Evolutionary conservation across 2,888 invertebrate genomes (phyloP), one percentile per base, ranked within the genome.

Genomic region (Falcaria lacertinaria): DNA sequence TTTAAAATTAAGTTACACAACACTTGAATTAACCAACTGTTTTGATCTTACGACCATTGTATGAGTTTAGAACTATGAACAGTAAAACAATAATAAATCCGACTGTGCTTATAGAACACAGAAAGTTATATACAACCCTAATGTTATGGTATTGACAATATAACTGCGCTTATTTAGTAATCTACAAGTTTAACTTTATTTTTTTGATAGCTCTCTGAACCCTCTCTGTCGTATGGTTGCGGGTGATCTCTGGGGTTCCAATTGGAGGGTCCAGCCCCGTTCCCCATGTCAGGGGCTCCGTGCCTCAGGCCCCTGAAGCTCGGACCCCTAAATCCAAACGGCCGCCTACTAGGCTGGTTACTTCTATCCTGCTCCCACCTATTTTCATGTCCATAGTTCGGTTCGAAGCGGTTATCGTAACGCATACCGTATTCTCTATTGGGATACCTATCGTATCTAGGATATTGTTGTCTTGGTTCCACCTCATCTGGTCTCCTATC

Each of bases 121-220:
- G n/a, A 43, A 52, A 54, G 51, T 43, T 51, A 47, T 44, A n/a
- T 50, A 48, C 52, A 54, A 35, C 45, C n/a, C n/a, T n/a, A n/a
- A n/a, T n/a, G n/a, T n/a, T n/a, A n/a, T n/a, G n/a, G n/a, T n/a
- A n/a, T n/a, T n/a, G n/a, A n/a, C n/a, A n/a, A n/a, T n/a, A n/a
- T n/a, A n/a, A n/a, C n/a, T n/a, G n/a, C n/a, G n/a, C n/a, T n/a
- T n/a, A n/a, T 38, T 59, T 64, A 87, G 59, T 88, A 88, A 66
- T 88, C 87, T 28, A 88, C 87, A 44, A 88, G 71, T 64, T 86
- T 87, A 4, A 87, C 74, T 70, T 77, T 83, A 43, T 55, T 78
- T 53, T 60, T 77, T 16, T 62, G 52, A 48, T 47, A 45, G 15
- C 47, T 39, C 2, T 64, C 63, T 6, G 54, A 28, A 16, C 44